Base-by-base conservation (phyloP, 2,113 vertebrate genomes). In the Emydocephalus ijimae region DNA sequence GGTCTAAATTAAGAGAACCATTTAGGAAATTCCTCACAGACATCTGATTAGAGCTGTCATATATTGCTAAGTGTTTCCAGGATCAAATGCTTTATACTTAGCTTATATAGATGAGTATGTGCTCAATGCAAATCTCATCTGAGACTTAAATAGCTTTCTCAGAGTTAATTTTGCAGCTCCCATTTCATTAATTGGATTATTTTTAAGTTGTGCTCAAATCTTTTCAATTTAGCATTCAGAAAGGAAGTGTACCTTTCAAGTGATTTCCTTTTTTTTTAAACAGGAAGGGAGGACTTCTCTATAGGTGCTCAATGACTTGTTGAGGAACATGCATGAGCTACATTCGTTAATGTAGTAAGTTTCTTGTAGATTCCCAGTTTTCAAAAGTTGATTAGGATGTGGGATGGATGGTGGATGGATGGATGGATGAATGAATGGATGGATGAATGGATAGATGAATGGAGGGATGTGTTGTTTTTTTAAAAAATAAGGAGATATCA, bases 241-340 rank as follows among this genome's bases (percentile, higher is more conserved):
- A 54, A 93, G 92, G 89, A 91, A 93, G 95, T 34, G 94, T 87
- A 90, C 59, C 55, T 95, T 91, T 87, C 89, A 93, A 90, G 74
- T 6, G 2, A 81, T 81, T 81, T 81, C 34, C 8, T 43, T 34
- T 34, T 81, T 74, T 81, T 39, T 1, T 56, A 93, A 93, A n/a
- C 52, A 85, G 34, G 92, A 23, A 5, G 87, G 11, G 59, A 88
- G 50, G 39, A 34, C 23, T 88, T 26, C 61, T 81, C 43, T 21
- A 48, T n/a, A 55, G 23, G 5, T 54, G 2, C 29, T 54, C 85
- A 43, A 89, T 14, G 14, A 14, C 21, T 26, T 86, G 55, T 34
- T 64, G 74, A 81, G 23, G 56, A 64, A 86, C n/a, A 64, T 54
- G 8, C 2, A 50, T 50, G 3, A 9, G 20, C 7, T 61, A 48